Evolutionary conservation across 2,113 vertebrate species (phyloP), one percentile per base, ranked within the genome.

Genomic region (Ceuthmochares aereus): DNA sequence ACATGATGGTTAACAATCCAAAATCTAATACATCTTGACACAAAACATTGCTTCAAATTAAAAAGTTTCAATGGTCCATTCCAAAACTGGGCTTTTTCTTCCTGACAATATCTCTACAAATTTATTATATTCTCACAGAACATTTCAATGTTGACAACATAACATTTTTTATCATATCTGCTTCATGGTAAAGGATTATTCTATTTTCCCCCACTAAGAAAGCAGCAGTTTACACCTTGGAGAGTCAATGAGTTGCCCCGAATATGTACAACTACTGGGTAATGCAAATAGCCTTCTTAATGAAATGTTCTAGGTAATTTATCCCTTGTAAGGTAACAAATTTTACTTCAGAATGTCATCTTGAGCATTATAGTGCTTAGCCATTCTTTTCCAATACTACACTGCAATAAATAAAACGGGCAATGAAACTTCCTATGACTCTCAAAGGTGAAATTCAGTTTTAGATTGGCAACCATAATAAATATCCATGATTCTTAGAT

Each of bases 1-100:
- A 86, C 59, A 55, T 90, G 60, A 62, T 77, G 68, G 54, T 94
- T 96, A 93, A 93, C 89, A 91, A 58, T 67, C 78, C 68, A 83
- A 94, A 85, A 92, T 90, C 89, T 86, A 94, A 96, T 95, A 95
- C 8, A 86, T 90, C 87, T 83, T 88, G 92, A 91, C 75, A 96
- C 87, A 91, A 96, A 89, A 84, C 83, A 72, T 68, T 86, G 30
- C 80, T 93, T 94, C 83, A 80, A 84, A 83, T 68, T 3, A 25
- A 45, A 70, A 93, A 88, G 42, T 96, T 94, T 88, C 68, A 93
- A 77, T 56, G 84, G 75, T 49, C 85, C 75, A 36, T 92, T 91
- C 75, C 64, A 67, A 85, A 86, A 95, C 18, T 67, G 36, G 80
- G 18, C 14, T 59, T 93, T 93, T 45, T 45, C 78, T 72, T 4